A percentile compares a stretch with the other conserved stretches of the same genome.
phyloP scores from a whole-genome alignment of 2,797 vertebrate genomes.

The Sternotherus odoratus region DNA sequence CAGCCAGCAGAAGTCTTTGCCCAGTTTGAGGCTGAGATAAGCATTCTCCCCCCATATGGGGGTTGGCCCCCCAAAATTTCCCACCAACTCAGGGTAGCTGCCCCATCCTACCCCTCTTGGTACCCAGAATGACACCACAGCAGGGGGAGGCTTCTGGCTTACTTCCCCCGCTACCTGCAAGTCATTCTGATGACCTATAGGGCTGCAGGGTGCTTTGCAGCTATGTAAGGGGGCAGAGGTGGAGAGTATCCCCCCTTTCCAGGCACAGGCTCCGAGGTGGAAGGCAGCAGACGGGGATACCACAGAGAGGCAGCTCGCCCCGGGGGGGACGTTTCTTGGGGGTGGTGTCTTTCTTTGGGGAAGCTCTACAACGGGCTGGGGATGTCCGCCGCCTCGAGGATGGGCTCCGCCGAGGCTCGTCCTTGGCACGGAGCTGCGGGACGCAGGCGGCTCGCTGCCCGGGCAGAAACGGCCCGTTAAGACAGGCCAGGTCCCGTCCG shows the following conservation, averaged over 20 bases:
- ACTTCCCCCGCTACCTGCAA: not conserved
- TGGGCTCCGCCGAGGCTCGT: slow-evolving; percentile 22
- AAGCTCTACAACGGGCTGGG: not conserved
- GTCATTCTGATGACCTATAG: not conserved
- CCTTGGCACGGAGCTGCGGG: slow-evolving; percentile 13
- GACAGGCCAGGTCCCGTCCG: not conserved
- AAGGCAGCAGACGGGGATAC: slow-evolving; percentile 1
- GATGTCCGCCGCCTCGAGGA: not conserved
- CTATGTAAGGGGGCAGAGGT: not conserved
- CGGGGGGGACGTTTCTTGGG: slow-evolving; percentile 16
- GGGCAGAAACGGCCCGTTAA: slow-evolving; percentile 35
- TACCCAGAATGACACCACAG: slow-evolving; percentile 5
- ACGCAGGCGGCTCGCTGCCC: slow-evolving; percentile 8
- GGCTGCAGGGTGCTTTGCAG: not conserved
- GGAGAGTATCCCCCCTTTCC: rapidly evolving
- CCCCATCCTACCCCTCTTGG: not conserved
- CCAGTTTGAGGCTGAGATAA: not conserved
- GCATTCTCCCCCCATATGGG: too few relatives aligned
- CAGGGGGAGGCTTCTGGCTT: not conserved
- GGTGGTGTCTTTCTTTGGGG: slow-evolving; percentile 7
- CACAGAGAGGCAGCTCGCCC: too few relatives aligned
- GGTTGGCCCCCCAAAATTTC: not conserved
- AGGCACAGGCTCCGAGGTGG: slow-evolving; percentile 18
- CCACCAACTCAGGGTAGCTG: not conserved
- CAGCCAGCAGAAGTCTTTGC: not conserved